Percentiles rank a stretch among this genome's conserved stretches.
Conservation (phyloP, 92 coral and sea anemone genomes). For the Epizoanthus stellaris region DNA sequence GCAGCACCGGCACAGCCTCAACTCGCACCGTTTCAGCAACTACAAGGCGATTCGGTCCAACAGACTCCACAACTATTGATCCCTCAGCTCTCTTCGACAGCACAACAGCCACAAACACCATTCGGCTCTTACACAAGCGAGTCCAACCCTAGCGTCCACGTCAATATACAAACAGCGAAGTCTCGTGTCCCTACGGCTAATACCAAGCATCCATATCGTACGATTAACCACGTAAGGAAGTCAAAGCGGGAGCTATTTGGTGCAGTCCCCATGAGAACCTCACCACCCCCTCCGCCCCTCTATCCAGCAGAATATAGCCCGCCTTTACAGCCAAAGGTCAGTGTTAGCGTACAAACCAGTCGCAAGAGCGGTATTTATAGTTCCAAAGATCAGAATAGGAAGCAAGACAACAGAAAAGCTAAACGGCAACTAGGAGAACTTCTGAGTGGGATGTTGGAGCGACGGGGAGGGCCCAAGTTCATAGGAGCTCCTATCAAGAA, state of each 20-base stretch:
- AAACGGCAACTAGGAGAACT: slow-evolving; percentile 75
- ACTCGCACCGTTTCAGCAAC: slow-evolving; percentile 29
- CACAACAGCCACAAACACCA: slow-evolving; percentile 23
- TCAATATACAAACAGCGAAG: slow-evolving; percentile 70
- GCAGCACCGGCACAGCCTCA: slow-evolving; percentile 6
- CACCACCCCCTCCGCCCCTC: slow-evolving; percentile 14
- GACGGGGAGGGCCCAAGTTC: slow-evolving; percentile 75
- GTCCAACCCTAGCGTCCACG: slow-evolving; percentile 62
- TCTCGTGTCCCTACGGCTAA: slow-evolving; percentile 48
- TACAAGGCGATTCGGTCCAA: slow-evolving; percentile 6
- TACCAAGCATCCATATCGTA: background rate
- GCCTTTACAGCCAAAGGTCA: background rate
- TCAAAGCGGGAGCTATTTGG: slow-evolving; percentile 46
- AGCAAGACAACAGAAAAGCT: slow-evolving; percentile 25
- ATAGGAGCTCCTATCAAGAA: slow-evolving; percentile 60
- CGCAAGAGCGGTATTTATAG: background rate
- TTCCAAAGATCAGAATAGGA: background rate
- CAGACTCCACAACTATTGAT: slow-evolving; percentile 41
- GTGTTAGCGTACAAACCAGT: background rate
- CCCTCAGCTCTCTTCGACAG: slow-evolving; percentile 24
- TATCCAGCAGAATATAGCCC: slow-evolving; percentile 19
- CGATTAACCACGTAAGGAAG: slow-evolving; percentile 25
- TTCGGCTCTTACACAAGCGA: slow-evolving; percentile 33
- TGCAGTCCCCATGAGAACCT: slow-evolving; percentile 9
- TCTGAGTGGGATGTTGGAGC: slow-evolving; percentile 59